These are phyloP conservation scores for Mylabris sibirica DNA, from an alignment of 2,888 invertebrate genomes.

Conservation along the genomic window DNA sequence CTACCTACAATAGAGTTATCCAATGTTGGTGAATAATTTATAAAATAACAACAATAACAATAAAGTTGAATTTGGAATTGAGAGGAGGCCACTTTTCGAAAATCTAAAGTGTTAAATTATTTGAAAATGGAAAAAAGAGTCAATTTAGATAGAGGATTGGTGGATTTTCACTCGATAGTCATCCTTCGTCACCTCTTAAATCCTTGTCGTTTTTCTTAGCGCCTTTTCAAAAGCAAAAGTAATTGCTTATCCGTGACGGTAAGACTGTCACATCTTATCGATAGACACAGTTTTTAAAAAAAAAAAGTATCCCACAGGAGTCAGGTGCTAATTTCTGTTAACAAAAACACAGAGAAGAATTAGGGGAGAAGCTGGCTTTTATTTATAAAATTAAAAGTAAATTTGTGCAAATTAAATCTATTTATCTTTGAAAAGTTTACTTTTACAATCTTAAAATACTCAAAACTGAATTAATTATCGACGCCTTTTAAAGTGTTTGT, in stretches of 20 bases:
- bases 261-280: neutral
- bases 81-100: neutral
- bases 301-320: neutral
- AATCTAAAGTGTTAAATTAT: too few relatives aligned
- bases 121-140: neutral
- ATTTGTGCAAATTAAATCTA: neutral
- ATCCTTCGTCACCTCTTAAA: neutral
- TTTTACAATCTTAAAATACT: neutral
- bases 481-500: neutral
- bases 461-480: neutral
- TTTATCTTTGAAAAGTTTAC: neutral
- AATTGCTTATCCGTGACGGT: constrained; percentile 1
- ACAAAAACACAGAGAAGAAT: too few relatives aligned
- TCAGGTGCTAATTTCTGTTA: neutral
- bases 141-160: neutral
- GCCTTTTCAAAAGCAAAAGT: neutral
- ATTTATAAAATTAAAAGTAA: neutral
- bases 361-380: too few relatives aligned
- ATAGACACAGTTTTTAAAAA: neutral
- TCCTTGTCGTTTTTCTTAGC: neutral
- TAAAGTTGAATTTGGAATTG: neutral
- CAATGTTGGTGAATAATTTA: constrained; percentile 17
- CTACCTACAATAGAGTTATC: constrained; percentile 29
- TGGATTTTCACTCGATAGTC: neutral
- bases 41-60: neutral